Evolutionary conservation across 1,140 invertebrate species (phyloP).

Genomic region (Drosophila teissieri): DNA sequence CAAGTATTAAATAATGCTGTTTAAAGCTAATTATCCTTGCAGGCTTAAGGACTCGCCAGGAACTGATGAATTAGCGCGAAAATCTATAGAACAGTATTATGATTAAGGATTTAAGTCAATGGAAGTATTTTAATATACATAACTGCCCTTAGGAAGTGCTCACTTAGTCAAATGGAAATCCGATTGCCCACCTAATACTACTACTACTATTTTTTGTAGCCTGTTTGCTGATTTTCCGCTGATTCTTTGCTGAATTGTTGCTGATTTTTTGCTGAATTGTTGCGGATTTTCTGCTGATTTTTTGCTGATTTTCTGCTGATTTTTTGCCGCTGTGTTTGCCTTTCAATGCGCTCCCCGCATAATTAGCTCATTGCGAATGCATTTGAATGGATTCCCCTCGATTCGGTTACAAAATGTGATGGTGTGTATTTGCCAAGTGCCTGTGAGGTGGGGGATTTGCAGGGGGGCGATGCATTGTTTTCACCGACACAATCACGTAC

Average conservation of each 20-base stretch:
- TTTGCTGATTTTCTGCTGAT: neutral
- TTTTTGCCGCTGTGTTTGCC: constrained; percentile 18
- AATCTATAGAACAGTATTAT: neutral
- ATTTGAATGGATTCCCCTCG: constrained; percentile 5
- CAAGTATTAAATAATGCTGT: neutral
- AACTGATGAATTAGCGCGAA: neutral
- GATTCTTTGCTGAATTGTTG: too few relatives aligned
- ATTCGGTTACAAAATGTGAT: constrained; percentile 7
- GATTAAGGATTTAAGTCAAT: too few relatives aligned
- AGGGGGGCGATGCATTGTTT: constrained; percentile 8
- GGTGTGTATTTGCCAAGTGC: neutral
- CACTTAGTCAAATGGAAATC: neutral
- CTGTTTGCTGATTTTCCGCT: neutral
- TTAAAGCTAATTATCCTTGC: neutral
- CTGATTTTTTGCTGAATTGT: too few relatives aligned
- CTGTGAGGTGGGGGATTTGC: too few relatives aligned
- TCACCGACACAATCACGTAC: constrained; percentile 11
- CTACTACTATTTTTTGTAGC: too few relatives aligned
- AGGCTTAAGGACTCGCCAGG: too few relatives aligned
- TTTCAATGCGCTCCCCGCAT: constrained; percentile 49
- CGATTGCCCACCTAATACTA: neutral
- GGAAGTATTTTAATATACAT: too few relatives aligned
- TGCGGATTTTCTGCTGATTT: neutral
- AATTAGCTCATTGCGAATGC: constrained; percentile 56
- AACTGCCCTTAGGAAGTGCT: too few relatives aligned